A percentile compares a stretch with the other conserved stretches of the same genome.
These are phyloP conservation scores for Gastracanthus pulcherrimus DNA, from an alignment of 2,888 invertebrate genomes.

Conservation along the genomic window DNA sequence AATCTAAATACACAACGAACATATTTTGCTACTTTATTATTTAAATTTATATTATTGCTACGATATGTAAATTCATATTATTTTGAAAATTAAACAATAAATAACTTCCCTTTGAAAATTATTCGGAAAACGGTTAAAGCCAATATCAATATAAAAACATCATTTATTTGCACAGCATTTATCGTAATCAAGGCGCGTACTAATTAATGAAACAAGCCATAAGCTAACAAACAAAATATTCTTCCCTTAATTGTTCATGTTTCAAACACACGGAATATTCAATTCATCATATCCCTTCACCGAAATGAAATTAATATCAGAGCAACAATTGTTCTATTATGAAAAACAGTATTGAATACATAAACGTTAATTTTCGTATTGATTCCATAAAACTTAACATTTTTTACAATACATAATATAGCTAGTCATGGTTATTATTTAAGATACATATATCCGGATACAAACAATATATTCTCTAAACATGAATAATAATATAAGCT, in stretches of 20 bases:
- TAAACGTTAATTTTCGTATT: too few relatives aligned
- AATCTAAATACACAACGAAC: too few relatives aligned
- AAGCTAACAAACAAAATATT: conserved; percentile 2
- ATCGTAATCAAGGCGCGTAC: not conserved
- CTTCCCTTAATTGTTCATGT: not conserved
- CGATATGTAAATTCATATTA: not conserved
- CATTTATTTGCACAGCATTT: not conserved
- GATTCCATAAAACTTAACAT: too few relatives aligned
- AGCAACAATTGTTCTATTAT: not conserved
- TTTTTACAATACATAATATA: too few relatives aligned
- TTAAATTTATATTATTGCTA: too few relatives aligned
- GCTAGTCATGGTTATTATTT: too few relatives aligned
- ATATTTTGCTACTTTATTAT: too few relatives aligned
- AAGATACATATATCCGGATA: too few relatives aligned
- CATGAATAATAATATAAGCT: too few relatives aligned
- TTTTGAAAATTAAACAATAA: not conserved
- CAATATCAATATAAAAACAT: not conserved
- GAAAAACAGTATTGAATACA: too few relatives aligned
- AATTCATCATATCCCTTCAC: not conserved
- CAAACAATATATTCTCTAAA: too few relatives aligned
- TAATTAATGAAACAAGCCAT: conserved; percentile 17
- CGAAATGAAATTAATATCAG: not conserved
- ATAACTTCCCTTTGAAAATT: not conserved
- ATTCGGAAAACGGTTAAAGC: not conserved
- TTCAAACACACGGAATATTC: not conserved